A percentile compares a stretch with the other conserved stretches of the same genome.
Conservation (phyloP, 2,888 invertebrate genomes). For the Apoda limacodes region DNA sequence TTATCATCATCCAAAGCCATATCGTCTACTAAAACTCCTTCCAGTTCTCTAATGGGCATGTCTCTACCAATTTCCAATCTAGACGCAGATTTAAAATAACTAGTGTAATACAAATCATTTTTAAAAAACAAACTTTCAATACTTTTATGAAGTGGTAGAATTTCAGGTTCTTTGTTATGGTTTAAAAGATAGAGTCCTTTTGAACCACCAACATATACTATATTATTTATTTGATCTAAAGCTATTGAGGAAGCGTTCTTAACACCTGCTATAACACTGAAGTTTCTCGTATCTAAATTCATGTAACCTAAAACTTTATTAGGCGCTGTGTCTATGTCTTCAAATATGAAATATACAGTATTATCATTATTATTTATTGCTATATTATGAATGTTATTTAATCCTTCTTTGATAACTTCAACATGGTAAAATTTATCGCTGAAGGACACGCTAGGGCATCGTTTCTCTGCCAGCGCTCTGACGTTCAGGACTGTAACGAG, state of each 20-base stretch:
- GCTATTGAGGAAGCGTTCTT: conserved; percentile 48
- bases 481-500: conserved; percentile 22
- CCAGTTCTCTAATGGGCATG: conserved; percentile 31
- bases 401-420: conserved; percentile 35
- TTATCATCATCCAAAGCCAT: conserved; percentile 44
- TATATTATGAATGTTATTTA: conserved; percentile 45
- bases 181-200: conserved; percentile 46
- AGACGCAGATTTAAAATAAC: conserved; percentile 33
- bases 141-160: conserved; percentile 39
- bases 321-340: conserved; percentile 31
- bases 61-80: conserved; percentile 41
- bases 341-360: conserved; percentile 46
- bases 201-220: conserved; percentile 42
- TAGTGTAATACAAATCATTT: conserved; percentile 40
- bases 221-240: conserved; percentile 38
- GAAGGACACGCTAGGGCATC: conserved; percentile 39
- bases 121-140: conserved; percentile 40
- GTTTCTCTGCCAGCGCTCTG: conserved; percentile 26
- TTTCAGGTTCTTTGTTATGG: conserved; percentile 34
- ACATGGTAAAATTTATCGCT: conserved; percentile 40
- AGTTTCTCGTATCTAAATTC: conserved; percentile 29
- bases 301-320: conserved; percentile 35
- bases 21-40: conserved; percentile 33
- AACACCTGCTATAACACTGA: conserved; percentile 38
- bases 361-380: conserved; percentile 41